Conservation (phyloP, 2,113 vertebrate genomes). For the Ciconia maguari region DNA sequence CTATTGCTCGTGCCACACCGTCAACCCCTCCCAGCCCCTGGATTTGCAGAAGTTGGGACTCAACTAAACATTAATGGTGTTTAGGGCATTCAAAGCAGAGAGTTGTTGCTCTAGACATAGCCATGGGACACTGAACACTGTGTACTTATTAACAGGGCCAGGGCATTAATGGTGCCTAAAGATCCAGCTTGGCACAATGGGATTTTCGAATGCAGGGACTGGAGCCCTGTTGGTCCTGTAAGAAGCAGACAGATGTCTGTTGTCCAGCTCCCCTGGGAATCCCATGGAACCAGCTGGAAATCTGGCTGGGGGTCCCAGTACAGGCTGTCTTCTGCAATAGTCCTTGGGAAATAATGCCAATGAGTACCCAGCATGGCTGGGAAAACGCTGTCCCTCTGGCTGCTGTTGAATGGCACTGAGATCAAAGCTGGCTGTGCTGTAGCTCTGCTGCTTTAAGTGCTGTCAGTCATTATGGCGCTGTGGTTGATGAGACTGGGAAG, state of each 20-base stretch:
- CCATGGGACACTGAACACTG: neutral
- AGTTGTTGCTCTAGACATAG: neutral
- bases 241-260: neutral
- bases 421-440: neutral
- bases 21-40: neutral
- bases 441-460: neutral
- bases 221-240: neutral
- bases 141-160: too few species aligned
- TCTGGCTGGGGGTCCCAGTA: neutral
- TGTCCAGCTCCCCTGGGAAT: too few species aligned
- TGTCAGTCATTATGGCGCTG: neutral
- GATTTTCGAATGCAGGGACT: neutral
- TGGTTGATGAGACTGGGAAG: neutral
- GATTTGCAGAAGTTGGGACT: neutral
- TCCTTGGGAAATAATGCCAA: neutral
- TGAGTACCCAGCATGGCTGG: neutral
- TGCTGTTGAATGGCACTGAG: neutral
- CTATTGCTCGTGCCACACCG: rapidly evolving
- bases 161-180: neutral
- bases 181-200: neutral
- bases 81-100: neutral
- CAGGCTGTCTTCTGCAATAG: neutral
- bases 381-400: neutral
- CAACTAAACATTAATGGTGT: neutral
- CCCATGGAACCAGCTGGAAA: neutral